Conservation (phyloP, 2,113 vertebrate species). For the Pterophyllum scalare region DNA sequence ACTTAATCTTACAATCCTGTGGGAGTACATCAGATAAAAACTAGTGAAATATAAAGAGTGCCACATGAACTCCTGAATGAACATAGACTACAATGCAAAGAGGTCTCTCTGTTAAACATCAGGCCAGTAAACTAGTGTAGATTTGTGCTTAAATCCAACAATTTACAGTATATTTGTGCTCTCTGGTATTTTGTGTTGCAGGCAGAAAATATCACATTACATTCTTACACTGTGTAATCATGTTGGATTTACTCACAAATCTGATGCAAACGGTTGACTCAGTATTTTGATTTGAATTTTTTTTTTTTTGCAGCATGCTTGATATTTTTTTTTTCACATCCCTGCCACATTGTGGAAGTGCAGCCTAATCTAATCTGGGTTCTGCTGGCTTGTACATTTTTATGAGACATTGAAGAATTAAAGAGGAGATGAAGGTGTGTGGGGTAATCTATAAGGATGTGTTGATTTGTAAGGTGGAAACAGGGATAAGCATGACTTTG, state of each 20-base stretch:
- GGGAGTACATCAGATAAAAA: neutral
- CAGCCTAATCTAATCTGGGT: constrained; percentile 69
- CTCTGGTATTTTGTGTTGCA: constrained; percentile 40
- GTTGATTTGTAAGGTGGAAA: constrained; percentile 62
- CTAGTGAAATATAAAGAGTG: neutral
- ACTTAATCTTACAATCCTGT: neutral
- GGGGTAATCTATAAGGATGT: constrained; percentile 63
- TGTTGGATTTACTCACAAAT: constrained; percentile 67
- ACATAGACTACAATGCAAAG: neutral
- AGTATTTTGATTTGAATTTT: constrained; percentile 45
- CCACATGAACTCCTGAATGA: neutral
- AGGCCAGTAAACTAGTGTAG: neutral
- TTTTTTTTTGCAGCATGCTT: constrained; percentile 6
- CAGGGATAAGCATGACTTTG: constrained; percentile 56
- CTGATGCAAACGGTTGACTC: constrained; percentile 69
- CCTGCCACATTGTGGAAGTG: constrained; percentile 19
- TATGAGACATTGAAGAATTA: constrained; percentile 74
- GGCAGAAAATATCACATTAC: constrained; percentile 64
- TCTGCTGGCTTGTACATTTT: constrained; percentile 72
- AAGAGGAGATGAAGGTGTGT: constrained; percentile 64
- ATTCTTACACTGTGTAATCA: constrained; percentile 69
- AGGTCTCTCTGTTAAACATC: neutral
- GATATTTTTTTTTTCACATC: constrained; percentile 29
- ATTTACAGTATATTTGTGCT: constrained; percentile 40
- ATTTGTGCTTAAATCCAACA: constrained; percentile 50